These are phyloP conservation scores for Lipophrys pholis DNA, from an alignment of 2,113 vertebrate genomes.

Conservation along the genomic window DNA sequence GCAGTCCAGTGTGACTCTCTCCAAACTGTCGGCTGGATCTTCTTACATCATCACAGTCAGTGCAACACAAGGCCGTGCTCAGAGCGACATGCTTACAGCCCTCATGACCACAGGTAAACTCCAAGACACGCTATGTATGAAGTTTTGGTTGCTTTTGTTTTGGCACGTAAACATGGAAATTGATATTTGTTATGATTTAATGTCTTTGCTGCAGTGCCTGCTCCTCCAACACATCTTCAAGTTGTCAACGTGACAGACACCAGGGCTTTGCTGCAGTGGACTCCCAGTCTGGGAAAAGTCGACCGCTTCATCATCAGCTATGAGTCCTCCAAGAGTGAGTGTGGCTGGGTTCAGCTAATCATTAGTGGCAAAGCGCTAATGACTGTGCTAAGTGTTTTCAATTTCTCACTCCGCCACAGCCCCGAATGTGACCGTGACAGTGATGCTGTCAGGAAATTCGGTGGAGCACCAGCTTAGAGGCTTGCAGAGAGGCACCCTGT, in stretches of 20 bases:
- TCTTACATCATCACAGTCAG: constrained; percentile 87
- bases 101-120: constrained; percentile 86
- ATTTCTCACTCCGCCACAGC: constrained; percentile 64
- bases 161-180: constrained; percentile 1
- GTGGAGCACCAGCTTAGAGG: constrained; percentile 82
- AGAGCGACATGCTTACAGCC: constrained; percentile 86
- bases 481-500: constrained; percentile 82
- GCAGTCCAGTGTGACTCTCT: constrained; percentile 75
- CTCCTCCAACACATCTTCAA: constrained; percentile 84
- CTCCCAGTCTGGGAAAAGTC: constrained; percentile 82
- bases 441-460: constrained; percentile 82
- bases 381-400: neutral
- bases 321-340: constrained; percentile 86
- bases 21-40: constrained; percentile 82
- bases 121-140: neutral
- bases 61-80: constrained; percentile 79
- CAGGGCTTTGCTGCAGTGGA: constrained; percentile 87
- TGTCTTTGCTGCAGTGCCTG: constrained; percentile 82
- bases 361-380: neutral
- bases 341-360: neutral
- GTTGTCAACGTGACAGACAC: constrained; percentile 85
- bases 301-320: constrained; percentile 87
- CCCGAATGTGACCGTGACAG: constrained; percentile 82
- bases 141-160: neutral
- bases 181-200: neutral